These are phyloP conservation scores for Corythaeola cristata DNA, from an alignment of 2,113 vertebrate species.

Conservation along the genomic window DNA sequence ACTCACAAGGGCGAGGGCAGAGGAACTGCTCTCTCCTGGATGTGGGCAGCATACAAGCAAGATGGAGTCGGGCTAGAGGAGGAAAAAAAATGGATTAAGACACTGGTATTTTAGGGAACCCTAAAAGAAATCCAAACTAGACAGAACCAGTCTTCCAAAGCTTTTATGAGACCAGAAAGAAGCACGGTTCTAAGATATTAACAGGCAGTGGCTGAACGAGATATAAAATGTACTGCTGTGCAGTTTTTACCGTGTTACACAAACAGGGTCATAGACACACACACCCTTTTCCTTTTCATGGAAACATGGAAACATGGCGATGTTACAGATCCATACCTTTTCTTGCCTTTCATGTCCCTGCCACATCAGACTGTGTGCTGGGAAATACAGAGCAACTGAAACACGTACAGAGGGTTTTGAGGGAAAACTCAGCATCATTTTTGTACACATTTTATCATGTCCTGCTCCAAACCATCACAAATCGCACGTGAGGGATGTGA, in stretches of 20 bases:
- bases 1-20: background rate
- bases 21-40: background rate
- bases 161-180: background rate
- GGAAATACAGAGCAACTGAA: background rate
- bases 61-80: background rate
- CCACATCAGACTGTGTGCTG: background rate
- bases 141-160: background rate
- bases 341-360: background rate
- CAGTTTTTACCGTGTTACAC: background rate
- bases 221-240: background rate
- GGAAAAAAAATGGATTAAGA: background rate
- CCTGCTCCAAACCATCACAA: background rate
- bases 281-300: too few species aligned
- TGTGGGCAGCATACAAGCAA: background rate
- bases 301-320: background rate
- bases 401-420: background rate
- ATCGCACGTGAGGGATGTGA: rapidly evolving
- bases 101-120: background rate
- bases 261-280: background rate
- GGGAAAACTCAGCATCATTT: background rate
- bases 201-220: background rate
- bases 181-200: background rate
- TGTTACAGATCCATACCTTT: background rate
- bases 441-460: background rate
- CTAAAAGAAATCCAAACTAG: background rate